Conservation (phyloP, 2,113 vertebrate species). For the Cochlearius cochlearius region DNA sequence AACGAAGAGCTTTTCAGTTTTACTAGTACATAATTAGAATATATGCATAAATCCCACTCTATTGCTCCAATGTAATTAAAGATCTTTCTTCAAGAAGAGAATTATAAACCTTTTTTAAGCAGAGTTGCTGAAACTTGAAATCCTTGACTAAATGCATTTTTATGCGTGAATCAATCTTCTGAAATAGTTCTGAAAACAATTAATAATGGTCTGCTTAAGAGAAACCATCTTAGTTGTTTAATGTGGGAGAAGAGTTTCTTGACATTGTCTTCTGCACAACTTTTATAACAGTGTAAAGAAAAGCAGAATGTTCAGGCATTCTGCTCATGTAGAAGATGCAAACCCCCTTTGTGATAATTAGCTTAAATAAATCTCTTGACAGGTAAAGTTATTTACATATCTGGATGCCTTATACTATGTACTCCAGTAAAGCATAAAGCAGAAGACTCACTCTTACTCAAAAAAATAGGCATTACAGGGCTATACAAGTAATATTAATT, state of each 20-base stretch:
- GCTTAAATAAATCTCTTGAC: conserved; percentile 35
- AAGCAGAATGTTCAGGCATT: background rate
- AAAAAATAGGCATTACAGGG: background rate
- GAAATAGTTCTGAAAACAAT: conserved; percentile 51
- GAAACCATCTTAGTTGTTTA: background rate
- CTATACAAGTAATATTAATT: background rate
- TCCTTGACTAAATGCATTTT: conserved; percentile 51
- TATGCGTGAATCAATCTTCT: conserved; percentile 55
- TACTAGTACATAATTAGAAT: conserved; percentile 64
- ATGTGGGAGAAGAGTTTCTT: conserved; percentile 9
- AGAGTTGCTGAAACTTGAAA: conserved; percentile 42
- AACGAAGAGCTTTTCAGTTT: conserved; percentile 63
- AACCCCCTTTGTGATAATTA: background rate
- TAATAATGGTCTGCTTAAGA: conserved; percentile 47
- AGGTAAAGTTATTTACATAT: conserved; percentile 3
- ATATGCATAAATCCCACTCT: conserved; percentile 50
- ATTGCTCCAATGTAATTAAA: conserved; percentile 68
- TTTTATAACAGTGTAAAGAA: background rate
- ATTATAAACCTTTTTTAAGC: conserved; percentile 42
- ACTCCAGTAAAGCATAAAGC: conserved; percentile 16
- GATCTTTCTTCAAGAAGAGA: conserved; percentile 59
- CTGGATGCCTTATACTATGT: background rate
- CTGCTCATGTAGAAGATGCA: background rate
- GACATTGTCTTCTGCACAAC: background rate
- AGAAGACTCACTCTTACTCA: background rate